A percentile compares a stretch with the other conserved stretches of the same genome.
Conservation (phyloP, 2,888 invertebrate genomes). For the Tiliacea citrago region DNA sequence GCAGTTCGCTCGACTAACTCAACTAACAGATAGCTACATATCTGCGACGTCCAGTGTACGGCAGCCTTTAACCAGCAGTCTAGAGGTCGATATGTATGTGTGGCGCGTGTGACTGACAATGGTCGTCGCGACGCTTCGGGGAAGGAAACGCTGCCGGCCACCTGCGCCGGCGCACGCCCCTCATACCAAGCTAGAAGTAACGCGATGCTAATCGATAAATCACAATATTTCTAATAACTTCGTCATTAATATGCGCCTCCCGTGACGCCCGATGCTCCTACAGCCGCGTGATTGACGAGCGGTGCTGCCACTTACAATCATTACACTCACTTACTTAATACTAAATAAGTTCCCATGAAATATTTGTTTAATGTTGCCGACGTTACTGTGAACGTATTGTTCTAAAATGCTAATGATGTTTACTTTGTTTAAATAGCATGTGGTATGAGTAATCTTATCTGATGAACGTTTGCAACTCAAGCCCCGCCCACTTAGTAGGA, state of each 20-base stretch:
- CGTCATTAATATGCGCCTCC: slow-evolving; percentile 26
- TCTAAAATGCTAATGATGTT: slow-evolving; percentile 39
- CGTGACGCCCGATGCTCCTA: not conserved
- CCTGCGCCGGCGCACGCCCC: slow-evolving; percentile 66
- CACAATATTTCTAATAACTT: slow-evolving; percentile 60
- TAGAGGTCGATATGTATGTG: slow-evolving; percentile 64
- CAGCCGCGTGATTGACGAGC: slow-evolving; percentile 5
- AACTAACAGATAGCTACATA: not conserved
- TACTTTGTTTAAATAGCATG: slow-evolving; percentile 17
- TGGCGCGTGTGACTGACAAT: slow-evolving; percentile 75
- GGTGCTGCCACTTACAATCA: slow-evolving; percentile 11
- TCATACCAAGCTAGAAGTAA: slow-evolving; percentile 49
- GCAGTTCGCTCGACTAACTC: not conserved
- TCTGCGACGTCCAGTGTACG: not conserved
- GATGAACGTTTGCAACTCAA: slow-evolving; percentile 1
- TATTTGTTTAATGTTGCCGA: slow-evolving; percentile 47
- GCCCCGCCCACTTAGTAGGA: too few relatives aligned
- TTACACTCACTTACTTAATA: slow-evolving; percentile 13
- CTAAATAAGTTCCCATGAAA: slow-evolving; percentile 40
- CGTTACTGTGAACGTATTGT: slow-evolving; percentile 19
- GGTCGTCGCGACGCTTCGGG: slow-evolving; percentile 74
- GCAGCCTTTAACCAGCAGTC: not conserved
- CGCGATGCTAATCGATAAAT: slow-evolving; percentile 64
- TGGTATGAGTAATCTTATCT: slow-evolving; percentile 2
- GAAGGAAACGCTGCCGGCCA: slow-evolving; percentile 82